These are phyloP conservation scores for Phaethornis superciliosus DNA, from an alignment of 2,113 vertebrate genomes.

Conservation along the genomic window DNA sequence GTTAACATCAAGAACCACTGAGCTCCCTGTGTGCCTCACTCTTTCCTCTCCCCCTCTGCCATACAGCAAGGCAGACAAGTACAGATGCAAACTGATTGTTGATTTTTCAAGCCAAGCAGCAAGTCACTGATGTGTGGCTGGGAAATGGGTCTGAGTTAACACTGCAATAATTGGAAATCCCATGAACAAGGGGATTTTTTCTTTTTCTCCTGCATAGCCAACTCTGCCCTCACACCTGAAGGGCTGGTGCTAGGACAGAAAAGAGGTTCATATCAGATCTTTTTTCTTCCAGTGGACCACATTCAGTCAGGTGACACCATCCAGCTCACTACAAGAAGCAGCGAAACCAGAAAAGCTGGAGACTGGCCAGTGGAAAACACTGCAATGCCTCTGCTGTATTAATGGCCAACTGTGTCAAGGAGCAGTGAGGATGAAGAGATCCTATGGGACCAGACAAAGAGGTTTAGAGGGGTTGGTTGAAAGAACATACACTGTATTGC, in stretches of 20 bases:
- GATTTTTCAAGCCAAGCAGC: neutral
- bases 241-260: neutral
- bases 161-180: neutral
- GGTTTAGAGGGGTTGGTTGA: neutral
- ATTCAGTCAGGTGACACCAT: neutral
- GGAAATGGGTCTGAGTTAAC: neutral
- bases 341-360: neutral
- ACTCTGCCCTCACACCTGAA: neutral
- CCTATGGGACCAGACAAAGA: neutral
- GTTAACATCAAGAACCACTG: constrained; percentile 5
- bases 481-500: neutral
- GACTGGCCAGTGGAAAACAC: neutral
- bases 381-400: neutral
- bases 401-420: neutral
- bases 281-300: neutral
- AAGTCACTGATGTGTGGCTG: neutral
- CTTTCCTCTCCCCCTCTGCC: neutral
- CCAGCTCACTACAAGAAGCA: neutral
- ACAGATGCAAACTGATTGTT: neutral
- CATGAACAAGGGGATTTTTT: neutral
- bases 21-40: neutral
- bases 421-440: neutral
- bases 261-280: neutral
- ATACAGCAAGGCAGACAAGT: neutral
- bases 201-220: neutral